Conservation (phyloP, 53 echinoderm and acorn worm species). For the Actinopyga echinites region DNA sequence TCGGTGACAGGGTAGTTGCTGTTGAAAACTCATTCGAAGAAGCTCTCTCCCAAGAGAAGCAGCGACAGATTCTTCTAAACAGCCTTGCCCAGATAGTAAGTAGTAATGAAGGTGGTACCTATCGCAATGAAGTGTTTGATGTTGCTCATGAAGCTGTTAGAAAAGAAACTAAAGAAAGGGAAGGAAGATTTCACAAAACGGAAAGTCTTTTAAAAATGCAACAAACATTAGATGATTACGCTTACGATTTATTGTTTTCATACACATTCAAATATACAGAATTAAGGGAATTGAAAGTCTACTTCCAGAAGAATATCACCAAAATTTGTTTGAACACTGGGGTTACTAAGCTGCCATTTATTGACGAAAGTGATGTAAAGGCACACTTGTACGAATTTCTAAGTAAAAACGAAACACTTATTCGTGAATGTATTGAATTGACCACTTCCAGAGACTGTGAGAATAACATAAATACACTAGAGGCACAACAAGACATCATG, state of each 20-base stretch:
- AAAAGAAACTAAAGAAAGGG: neutral
- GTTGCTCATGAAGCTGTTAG: neutral
- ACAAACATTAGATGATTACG: no score
- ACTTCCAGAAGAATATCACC: no score
- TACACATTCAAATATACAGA: no score
- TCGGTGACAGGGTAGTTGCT: neutral
- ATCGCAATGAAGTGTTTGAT: neutral
- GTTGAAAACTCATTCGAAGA: neutral
- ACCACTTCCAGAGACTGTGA: neutral
- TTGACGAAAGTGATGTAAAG: no score
- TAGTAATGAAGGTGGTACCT: neutral
- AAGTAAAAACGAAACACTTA: no score
- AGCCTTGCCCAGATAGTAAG: neutral
- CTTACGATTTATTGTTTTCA: no score
- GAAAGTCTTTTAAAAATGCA: neutral
- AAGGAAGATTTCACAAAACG: neutral
- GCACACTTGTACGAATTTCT: no score
- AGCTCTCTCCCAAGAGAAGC: neutral
- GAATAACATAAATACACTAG: neutral
- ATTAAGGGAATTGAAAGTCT: no score
- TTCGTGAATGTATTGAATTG: no score
- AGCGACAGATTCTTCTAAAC: neutral
- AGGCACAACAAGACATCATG: neutral
- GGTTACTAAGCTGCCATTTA: no score
- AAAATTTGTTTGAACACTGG: no score